Evolutionary conservation across 2,113 vertebrate genomes (phyloP), one percentile per base, ranked within the genome.

Genomic region (Macquaria australasica): DNA sequence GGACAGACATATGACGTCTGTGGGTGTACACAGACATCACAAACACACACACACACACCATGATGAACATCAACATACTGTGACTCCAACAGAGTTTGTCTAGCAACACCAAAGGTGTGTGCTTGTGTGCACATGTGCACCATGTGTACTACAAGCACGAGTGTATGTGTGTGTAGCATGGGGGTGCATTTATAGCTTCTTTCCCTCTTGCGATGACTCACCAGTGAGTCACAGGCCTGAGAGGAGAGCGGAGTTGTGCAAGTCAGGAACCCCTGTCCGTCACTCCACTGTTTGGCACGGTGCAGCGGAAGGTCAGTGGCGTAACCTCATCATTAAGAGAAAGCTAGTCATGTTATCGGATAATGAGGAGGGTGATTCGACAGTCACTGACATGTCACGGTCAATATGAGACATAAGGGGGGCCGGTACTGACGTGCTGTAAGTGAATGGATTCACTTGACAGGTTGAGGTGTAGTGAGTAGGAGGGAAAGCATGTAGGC

Each of bases 141-240:
- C 50, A 50, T 28, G 15, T 48, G 39, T 15, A 71, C 48, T 62
- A 55, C 2, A 18, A 62, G 45, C 25, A n/a, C 3, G 15, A 50
- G 25, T 55, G n/a, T 21, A 63, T 58, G 81, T 74, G 62, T 28
- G 39, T 66, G 23, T 64, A 68, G 70, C 69, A 15, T 39, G 50
- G 50, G 48, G 82, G 66, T 34, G 72, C 77, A 58, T 81, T 87
- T 56, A 85, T 34, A 85, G 55, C 50, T 56, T 55, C 79, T 69
- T 68, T 78, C 53, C 50, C 68, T 78, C 71, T 79, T 64, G 63
- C n/a, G 1, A 60, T 94, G 93, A 94, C 75, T 94, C 90, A 94
- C 66, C 70, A 67, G 63, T 94, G 91, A 92, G 77, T 93, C 92
- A 93, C 59, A 73, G 71, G 70, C 20, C 71, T 25, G 34, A 53